Evolutionary conservation across 2,888 invertebrate species (phyloP), one percentile per base, ranked within the genome.

Genomic region (Eulithis prunata): DNA sequence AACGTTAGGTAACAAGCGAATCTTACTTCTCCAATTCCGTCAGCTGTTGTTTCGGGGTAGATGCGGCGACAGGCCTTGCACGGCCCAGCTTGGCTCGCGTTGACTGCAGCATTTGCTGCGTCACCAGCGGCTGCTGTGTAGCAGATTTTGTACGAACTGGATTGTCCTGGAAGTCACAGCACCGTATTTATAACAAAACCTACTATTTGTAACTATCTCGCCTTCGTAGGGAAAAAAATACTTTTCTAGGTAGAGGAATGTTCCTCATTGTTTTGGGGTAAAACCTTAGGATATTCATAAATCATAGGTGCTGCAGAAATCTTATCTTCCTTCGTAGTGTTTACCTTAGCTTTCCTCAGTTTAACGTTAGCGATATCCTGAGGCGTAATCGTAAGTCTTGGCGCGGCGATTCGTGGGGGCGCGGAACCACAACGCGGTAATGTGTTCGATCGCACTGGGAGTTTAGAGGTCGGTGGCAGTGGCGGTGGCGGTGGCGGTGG

Each of bases 291-390:
- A 41, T 41, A 8, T 41, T 41, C 41, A 41, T 41, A 41, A 41
- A 0, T 41, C 41, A 41, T 10, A 41, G 8, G 8, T 8, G 41
- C 8, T 41, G 8, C 41, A 41, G 0, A 8, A 11, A 7, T 41
- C 8, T 11, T 8, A 41, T 32, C 32, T 32, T 32, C 32, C 4
- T 32, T 32, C 32, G 6, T 32, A 32, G 32, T 8, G 12, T 5
- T 57, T 46, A 91, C 92, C 88, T 87, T 91, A 14, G 91, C 80
- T 77, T 91, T 93, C 67, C 91, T 85, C 58, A 93, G 75, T 70
- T 92, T 93, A 13, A 93, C 92, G 70, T 91, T 92, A 7, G 92
- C 92, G 4, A 93, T 92, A 63, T 93, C 92, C 63, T 92, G 85
- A 4, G 93, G 92, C 4, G 92, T 93, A 69, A 93, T 93, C 1